Evolutionary conservation across 2,113 vertebrate genomes (phyloP), one percentile per base, ranked within the genome.

Genomic region (Channa argus): DNA sequence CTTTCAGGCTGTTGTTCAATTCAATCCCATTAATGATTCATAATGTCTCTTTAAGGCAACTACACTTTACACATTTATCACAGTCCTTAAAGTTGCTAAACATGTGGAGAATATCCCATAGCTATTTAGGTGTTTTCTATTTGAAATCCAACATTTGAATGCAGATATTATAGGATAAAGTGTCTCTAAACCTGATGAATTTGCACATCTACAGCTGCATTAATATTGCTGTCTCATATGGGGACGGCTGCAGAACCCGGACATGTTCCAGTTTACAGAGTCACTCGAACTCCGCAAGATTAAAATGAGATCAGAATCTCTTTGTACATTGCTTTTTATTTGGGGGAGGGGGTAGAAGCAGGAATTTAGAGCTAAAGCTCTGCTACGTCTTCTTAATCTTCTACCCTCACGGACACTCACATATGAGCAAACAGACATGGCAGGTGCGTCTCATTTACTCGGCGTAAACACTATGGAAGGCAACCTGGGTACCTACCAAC

Each of bases 401-500:
- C 37, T 24, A 24, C 24, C 24, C 24, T 24, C 24, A 24, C 24
- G 24, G 1, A 24, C 24, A 24, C 24, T 56, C 41, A 38, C 15
- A 45, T 52, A 50, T 6, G 36, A 0, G 44, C n/a, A 47, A 56
- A 74, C 54, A 58, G 37, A 49, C 2, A 6, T 49, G 58, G 38
- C 56, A 37, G 51, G 14, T 59, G 14, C 38, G 43, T 58, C 24
- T n/a, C 4, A 13, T 58, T 51, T 3, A 9, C 47, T 41, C 1
- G 3, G 47, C 37, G 50, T 36, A 45, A 69, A 79, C 47, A 74
- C 15, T 3, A 61, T 14, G 56, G 39, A 62, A 60, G 63, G 9
- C 4, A 15, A 15, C 39, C 54, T 53, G 69, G 80, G 66, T 91
- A 92, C 91, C 95, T 96, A 99, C 98, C 97, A 87, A 94, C 94